Base-by-base conservation (phyloP, 2,797 vertebrate genomes). In the Nannoperca australis region DNA sequence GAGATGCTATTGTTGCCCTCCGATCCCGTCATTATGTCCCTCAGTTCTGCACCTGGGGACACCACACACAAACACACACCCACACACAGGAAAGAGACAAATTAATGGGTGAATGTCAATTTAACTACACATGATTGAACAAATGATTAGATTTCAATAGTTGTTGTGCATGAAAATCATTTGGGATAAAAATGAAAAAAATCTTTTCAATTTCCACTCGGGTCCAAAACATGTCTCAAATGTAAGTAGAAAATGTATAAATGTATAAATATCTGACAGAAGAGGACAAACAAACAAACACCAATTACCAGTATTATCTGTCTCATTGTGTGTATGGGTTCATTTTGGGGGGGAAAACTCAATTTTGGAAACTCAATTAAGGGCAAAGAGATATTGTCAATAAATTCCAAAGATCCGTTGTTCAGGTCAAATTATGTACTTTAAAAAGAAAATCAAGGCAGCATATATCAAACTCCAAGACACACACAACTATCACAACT, bases 1-100 rank as follows among this genome's bases (percentile, higher is more conserved):
- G 97, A 97, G 91, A 99, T 97, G 93, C 97, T 98, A 86, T 97
- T 97, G 92, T 92, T 92, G 78, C 96, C 92, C 59, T 95, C 93
- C 0, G 94, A 97, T 81, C 97, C 97, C 0, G 97, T 97, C 94
- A 99, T 96, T 84, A 97, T 96, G 78, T 98, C 97, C 5, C 95
- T 96, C 76, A 96, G 95, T 65, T 94, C 94, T 77, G 94, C 95
- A 84, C 97, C 97, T 98, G 88, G 58, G 82, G 72, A 69, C 47
- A 79, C 40, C 24, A 4, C 24, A 63, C 20, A 44, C 53, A 67
- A 7, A 72, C 2, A 27, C n/a, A 66, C 67, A 50, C 22, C 3
- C 47, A 50, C 51, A 75, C 22, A 45, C 18, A 34, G 22, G 15
- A 74, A 69, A 55, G 4, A 77, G 51, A 69, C 11, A 73, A 71